Evolutionary conservation across 2,888 invertebrate species (phyloP).

Genomic region (Branchellion lobata): DNA sequence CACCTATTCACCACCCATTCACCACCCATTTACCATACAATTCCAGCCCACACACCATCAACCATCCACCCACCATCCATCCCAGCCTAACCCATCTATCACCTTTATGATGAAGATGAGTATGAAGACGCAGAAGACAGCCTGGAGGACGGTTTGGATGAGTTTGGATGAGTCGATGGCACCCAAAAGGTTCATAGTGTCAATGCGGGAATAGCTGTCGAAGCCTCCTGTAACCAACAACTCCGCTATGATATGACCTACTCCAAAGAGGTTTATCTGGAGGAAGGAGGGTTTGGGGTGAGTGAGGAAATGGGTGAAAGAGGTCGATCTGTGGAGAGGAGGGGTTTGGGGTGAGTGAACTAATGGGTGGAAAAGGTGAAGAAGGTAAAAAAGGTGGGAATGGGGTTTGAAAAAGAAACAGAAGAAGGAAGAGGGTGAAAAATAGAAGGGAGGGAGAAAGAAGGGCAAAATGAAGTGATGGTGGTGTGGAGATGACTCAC

Average conservation of each 20-base stretch:
- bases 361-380: neutral
- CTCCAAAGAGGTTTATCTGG: constrained; percentile 59
- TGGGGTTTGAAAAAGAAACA: too few species aligned
- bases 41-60: neutral
- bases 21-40: too few species aligned
- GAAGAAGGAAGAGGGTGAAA: too few species aligned
- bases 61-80: neutral
- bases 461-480: too few species aligned
- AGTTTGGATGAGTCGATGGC: constrained; percentile 49
- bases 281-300: constrained; percentile 1
- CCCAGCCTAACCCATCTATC: too few species aligned
- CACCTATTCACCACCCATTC: too few species aligned
- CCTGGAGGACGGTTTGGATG: constrained; percentile 46
- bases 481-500: constrained; percentile 35
- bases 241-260: constrained; percentile 59
- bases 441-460: neutral
- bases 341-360: too few species aligned
- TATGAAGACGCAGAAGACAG: constrained; percentile 56
- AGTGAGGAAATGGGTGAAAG: neutral
- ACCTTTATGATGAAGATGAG: constrained; percentile 59
- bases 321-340: neutral
- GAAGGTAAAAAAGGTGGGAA: neutral
- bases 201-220: constrained; percentile 58
- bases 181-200: constrained; percentile 60
- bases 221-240: constrained; percentile 58